A percentile compares a stretch with the other conserved stretches of the same genome.
phyloP scores from a whole-genome alignment of 1,140 invertebrate species.

The Drosophila melanogaster region Release_6_plus_ISO1_MT NT_037436.4:20818501-20819000 shows the following conservation, averaged over 20 bases:
- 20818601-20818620: conserved; percentile 35
- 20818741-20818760: conserved; percentile 38
- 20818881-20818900: conserved; percentile 12
- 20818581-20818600: conserved; percentile 54
- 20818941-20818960: conserved; percentile 79
- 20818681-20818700: conserved; percentile 5
- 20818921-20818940: conserved; percentile 62
- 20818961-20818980: conserved; percentile 64
- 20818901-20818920: conserved; percentile 59
- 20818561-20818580: conserved; percentile 38
- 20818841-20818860: conserved; percentile 10
- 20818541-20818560: conserved; percentile 10
- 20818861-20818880: not conserved
- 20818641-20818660: conserved; percentile 15
- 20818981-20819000: conserved; percentile 6
- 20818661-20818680: not conserved
- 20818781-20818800: conserved; percentile 26
- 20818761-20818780: conserved; percentile 45
- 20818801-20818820: not conserved
- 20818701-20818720: conserved; percentile 16
- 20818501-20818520: conserved; percentile 6
- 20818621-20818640: conserved; percentile 2
- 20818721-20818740: conserved; percentile 11
- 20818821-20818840: not conserved
- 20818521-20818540: conserved; percentile 16